Evolutionary conservation across 2,113 vertebrate genomes (phyloP), one percentile per base, ranked within the genome.

Genomic region (Zeus faber): DNA sequence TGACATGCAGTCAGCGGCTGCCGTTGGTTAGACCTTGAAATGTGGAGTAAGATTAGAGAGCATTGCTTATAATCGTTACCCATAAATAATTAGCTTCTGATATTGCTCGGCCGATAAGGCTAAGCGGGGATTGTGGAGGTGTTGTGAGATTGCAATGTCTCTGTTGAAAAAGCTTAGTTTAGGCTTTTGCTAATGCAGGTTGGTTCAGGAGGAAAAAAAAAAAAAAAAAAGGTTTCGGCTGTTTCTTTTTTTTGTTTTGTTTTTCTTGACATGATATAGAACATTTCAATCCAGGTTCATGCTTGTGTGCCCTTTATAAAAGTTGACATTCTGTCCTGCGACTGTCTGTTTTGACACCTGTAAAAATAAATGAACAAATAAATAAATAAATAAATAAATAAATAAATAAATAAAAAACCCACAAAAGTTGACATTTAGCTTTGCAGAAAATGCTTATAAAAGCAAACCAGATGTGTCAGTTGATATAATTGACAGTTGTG

Each of bases 361-460:
- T 62, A 55, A 79, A 62, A n/a, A 41, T n/a, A n/a, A n/a, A n/a
- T n/a, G n/a, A n/a, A n/a, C n/a, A n/a, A n/a, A n/a, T n/a, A n/a
- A n/a, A n/a, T n/a, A n/a, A n/a, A n/a, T n/a, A n/a, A n/a, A n/a
- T n/a, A n/a, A n/a, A n/a, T n/a, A n/a, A n/a, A n/a, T n/a, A n/a
- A n/a, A n/a, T n/a, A n/a, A n/a, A n/a, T n/a, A n/a, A n/a, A n/a
- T n/a, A n/a, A n/a, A n/a, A n/a, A 44, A 39, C 27, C 25, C 16
- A 25, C 46, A 76, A 72, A 63, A 71, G 16, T 7, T 73, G 70
- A 67, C 70, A 69, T 81, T 80, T 79, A 18, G 44, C 29, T 69
- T 62, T 37, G 16, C 10, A 26, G 21, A 10, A 5, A 21, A 47
- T 33, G 2, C n/a, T n/a, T n/a, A n/a, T n/a, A n/a, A n/a, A n/a